Percentiles rank a stretch among this genome's conserved stretches.
Conservation (phyloP, 2,888 invertebrate species). For the Erebia ligea region DNA sequence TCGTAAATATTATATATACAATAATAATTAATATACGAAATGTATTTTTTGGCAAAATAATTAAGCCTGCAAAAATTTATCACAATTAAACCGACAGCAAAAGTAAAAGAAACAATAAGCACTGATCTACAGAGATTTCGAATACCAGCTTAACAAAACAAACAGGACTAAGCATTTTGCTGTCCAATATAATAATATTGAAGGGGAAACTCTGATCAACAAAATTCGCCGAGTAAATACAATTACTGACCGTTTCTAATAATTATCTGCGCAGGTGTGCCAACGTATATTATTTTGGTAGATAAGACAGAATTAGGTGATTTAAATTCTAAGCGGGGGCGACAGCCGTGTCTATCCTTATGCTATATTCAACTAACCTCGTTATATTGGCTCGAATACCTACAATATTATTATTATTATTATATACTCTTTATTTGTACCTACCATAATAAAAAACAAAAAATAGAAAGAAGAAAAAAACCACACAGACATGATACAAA, state of each 20-base stretch:
- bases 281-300: too few species aligned
- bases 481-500: too few species aligned
- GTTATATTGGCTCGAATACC: too few species aligned
- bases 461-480: too few species aligned
- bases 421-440: too few species aligned
- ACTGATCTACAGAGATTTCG: neutral
- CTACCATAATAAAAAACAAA: too few species aligned
- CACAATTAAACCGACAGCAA: neutral
- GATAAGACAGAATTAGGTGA: neutral
- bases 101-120: neutral
- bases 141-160: neutral
- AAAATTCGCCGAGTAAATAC: slow-evolving; percentile 42
- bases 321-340: neutral
- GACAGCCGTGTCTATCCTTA: neutral
- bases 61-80: neutral
- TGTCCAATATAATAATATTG: slow-evolving; percentile 10
- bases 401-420: too few species aligned
- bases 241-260: slow-evolving; percentile 42
- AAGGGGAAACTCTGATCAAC: slow-evolving; percentile 37
- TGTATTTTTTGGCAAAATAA: neutral
- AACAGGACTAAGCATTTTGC: slow-evolving; percentile 8
- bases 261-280: slow-evolving; percentile 44
- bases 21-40: too few species aligned
- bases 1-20: slow-evolving; percentile 4
- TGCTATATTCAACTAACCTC: neutral